Base-by-base conservation (phyloP, 1,140 invertebrate species). In the Phymastichus coffea region DNA sequence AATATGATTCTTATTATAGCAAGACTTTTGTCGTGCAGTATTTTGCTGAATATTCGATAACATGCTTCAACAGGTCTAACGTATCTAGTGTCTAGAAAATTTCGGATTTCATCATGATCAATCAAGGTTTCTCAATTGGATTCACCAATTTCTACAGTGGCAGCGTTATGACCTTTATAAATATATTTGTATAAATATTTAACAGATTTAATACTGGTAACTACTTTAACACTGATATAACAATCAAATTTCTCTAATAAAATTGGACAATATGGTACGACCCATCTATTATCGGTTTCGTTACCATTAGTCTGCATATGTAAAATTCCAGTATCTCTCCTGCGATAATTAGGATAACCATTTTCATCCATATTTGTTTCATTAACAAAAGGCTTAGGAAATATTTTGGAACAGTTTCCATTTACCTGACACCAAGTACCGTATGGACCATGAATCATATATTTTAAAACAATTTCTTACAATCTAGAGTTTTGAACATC, bases 381-480 rank as follows among this genome's bases (percentile, higher is more conserved):
- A 28, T 57, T 33, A 7, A 63, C 33, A 54, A 78, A 71, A 19
- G 17, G 48, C 62, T 63, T 63, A n/a, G 74, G 77, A 66, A 62
- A 80, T n/a, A 54, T 37, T 63, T 81, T 80, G 0, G 67, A 63
- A 65, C 77, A 79, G 46, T 70, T 65, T 19, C 63, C 67, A 52
- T 71, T 52, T 20, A 38, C 37, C 70, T 73, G 72, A 51, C 77
- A 79, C 7, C 72, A 68, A 37, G 66, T 38, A n/a, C 63, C 63
- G 44, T 65, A 67, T 6, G 59, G 61, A 12, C 66, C 66, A 64
- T 72, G 65, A 52, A 82, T 79, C 78, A 80, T 79, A 44, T 72
- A 71, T 48, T 44, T 68, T 22, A 57, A 74, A n/a, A n/a, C 61
- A 56, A 72, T 66, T n/a, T 70, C 66, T 69, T 67, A 68, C 12